Conservation (phyloP, 2,888 invertebrate species). For the Chorisops tibialis region DNA sequence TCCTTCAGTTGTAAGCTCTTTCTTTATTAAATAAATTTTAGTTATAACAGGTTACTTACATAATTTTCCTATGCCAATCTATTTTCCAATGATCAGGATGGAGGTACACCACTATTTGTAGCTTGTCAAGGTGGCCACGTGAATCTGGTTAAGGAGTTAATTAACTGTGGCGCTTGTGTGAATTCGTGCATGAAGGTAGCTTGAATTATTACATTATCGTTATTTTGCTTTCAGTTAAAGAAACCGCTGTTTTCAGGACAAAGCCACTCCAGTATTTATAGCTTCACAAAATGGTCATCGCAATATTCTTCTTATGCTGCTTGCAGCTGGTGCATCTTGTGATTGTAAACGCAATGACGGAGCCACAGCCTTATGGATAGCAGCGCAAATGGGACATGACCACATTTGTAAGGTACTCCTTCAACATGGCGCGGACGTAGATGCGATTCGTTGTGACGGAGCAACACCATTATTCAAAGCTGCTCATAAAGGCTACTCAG, state of each 20-base stretch:
- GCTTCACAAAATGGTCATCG: slow-evolving; percentile 92
- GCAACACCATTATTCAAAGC: slow-evolving; percentile 94
- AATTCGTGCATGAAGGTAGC: slow-evolving; percentile 80
- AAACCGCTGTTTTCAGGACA: slow-evolving; percentile 62
- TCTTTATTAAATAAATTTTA: neutral
- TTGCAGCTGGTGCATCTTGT: slow-evolving; percentile 69
- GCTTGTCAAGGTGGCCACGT: slow-evolving; percentile 87
- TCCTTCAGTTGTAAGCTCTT: slow-evolving; percentile 65
- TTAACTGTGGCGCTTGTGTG: slow-evolving; percentile 76
- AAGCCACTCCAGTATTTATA: slow-evolving; percentile 87
- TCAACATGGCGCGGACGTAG: slow-evolving; percentile 73
- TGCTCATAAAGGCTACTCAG: slow-evolving; percentile 88
- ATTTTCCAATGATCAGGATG: slow-evolving; percentile 64
- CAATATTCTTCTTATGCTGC: slow-evolving; percentile 69
- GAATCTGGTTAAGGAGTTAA: slow-evolving; percentile 79
- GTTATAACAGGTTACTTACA: neutral
- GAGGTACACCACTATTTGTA: slow-evolving; percentile 91
- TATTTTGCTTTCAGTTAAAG: neutral
- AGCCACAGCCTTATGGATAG: slow-evolving; percentile 90
- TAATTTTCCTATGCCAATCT: neutral
- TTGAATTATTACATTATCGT: neutral
- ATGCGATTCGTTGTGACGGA: slow-evolving; percentile 82
- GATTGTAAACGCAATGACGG: slow-evolving; percentile 77
- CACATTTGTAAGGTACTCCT: slow-evolving; percentile 74
- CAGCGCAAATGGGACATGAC: slow-evolving; percentile 91